Evolutionary conservation across 2,113 vertebrate genomes (phyloP).

Genomic region (Glaucomys volans): DNA sequence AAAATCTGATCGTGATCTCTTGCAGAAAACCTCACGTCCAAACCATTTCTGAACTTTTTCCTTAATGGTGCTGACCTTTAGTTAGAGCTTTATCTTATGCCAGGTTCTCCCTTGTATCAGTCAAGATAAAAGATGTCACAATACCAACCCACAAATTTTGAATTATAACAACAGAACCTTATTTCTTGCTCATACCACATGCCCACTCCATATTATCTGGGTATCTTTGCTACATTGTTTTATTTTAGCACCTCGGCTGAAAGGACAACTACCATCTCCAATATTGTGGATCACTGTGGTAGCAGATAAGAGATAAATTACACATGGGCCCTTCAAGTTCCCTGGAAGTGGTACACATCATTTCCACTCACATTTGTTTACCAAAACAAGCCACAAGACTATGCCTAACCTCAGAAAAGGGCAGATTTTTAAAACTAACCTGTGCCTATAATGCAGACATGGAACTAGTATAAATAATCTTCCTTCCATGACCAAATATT

Average conservation of each 20-base stretch:
- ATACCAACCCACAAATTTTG: neutral
- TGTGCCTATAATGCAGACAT: neutral
- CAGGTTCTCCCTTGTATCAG: neutral
- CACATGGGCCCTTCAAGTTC: neutral
- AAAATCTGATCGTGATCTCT: too few relatives aligned
- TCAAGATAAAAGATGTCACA: neutral
- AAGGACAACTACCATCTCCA: neutral
- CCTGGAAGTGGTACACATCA: neutral
- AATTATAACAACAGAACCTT: neutral
- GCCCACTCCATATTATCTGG: neutral
- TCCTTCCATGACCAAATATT: neutral
- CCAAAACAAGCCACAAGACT: neutral
- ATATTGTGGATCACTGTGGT: neutral
- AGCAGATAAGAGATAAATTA: neutral
- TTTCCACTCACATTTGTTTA: neutral
- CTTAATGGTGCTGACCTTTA: neutral
- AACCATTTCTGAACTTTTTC: too few relatives aligned
- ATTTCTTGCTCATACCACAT: neutral
- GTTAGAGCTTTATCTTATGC: neutral
- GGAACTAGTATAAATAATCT: neutral
- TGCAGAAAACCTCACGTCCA: too few relatives aligned
- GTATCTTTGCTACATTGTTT: neutral
- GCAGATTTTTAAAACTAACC: neutral
- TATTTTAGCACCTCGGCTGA: neutral
- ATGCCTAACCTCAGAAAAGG: neutral